Evolutionary conservation across 2,797 vertebrate genomes (phyloP).

Genomic region (Synanceia verrucosa): DNA sequence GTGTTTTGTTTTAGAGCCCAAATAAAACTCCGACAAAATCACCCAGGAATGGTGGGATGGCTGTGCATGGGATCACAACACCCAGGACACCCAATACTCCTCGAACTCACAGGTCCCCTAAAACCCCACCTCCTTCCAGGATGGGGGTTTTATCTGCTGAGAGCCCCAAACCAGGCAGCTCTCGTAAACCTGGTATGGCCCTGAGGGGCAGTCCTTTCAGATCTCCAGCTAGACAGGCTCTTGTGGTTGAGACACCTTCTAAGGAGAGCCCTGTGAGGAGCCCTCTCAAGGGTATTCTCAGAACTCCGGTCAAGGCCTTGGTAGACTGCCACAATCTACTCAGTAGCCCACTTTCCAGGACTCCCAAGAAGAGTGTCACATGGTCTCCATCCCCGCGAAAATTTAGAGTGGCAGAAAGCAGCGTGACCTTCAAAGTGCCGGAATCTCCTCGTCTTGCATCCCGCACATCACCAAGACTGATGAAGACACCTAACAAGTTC

Average conservation of each 20-base stretch:
- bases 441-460: conserved; percentile 62
- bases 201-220: conserved; percentile 72
- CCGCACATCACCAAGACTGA: conserved; percentile 56
- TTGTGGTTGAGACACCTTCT: conserved; percentile 53
- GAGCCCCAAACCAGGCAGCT: conserved; percentile 49
- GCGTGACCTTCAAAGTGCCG: conserved; percentile 68
- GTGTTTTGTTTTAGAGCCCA: conserved; percentile 70
- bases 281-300: conserved; percentile 79
- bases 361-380: conserved; percentile 76
- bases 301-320: conserved; percentile 72
- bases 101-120: conserved; percentile 35
- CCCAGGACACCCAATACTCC: conserved; percentile 37
- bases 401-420: conserved; percentile 16
- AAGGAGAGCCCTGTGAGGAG: conserved; percentile 65
- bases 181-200: conserved; percentile 32
- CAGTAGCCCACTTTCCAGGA: conserved; percentile 59
- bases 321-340: conserved; percentile 30
- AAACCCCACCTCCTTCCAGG: conserved; percentile 49
- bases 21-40: conserved; percentile 83
- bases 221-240: conserved; percentile 54
- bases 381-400: conserved; percentile 82
- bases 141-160: conserved; percentile 26
- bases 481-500: conserved; percentile 51
- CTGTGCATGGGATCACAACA: conserved; percentile 21
- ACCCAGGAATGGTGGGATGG: too few species aligned